These are phyloP conservation scores for Epinephelus awoara DNA, from an alignment of 2,797 vertebrate species.

Conservation along the genomic window DNA sequence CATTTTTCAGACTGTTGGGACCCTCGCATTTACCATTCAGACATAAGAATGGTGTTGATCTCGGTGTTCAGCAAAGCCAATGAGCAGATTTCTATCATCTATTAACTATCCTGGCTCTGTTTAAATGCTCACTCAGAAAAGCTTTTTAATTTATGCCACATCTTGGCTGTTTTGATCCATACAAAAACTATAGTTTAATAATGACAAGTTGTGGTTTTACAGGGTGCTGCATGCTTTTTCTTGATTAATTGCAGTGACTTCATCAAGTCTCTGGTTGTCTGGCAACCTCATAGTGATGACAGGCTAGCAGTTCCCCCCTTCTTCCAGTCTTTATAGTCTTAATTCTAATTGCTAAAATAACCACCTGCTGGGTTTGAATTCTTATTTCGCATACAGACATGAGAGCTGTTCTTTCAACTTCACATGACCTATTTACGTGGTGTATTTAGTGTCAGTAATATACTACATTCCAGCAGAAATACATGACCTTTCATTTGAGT, in stretches of 20 bases:
- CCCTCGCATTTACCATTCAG: neutral
- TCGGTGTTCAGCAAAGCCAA: neutral
- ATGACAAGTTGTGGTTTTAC: neutral
- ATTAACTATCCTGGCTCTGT: neutral
- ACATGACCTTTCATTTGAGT: conserved; percentile 69
- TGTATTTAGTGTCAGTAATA: conserved; percentile 17
- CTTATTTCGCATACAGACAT: neutral
- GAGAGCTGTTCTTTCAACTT: conserved; percentile 7
- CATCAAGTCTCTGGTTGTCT: neutral
- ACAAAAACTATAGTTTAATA: neutral
- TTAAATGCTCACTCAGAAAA: neutral
- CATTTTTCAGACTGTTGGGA: too few relatives aligned
- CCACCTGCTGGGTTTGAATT: neutral
- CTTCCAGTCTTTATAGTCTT: neutral
- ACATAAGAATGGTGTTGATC: neutral
- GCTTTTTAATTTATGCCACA: neutral
- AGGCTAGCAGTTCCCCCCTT: neutral
- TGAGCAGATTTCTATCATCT: neutral
- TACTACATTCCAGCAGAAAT: conserved; percentile 26
- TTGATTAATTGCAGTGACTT: conserved; percentile 1
- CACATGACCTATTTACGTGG: conserved; percentile 3
- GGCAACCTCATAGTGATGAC: neutral
- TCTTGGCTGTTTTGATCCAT: neutral
- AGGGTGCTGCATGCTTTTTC: neutral
- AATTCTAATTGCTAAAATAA: neutral